These are phyloP conservation scores for Phyllostomus hastatus DNA, from an alignment of 2,113 vertebrate species.

Conservation along the genomic window DNA sequence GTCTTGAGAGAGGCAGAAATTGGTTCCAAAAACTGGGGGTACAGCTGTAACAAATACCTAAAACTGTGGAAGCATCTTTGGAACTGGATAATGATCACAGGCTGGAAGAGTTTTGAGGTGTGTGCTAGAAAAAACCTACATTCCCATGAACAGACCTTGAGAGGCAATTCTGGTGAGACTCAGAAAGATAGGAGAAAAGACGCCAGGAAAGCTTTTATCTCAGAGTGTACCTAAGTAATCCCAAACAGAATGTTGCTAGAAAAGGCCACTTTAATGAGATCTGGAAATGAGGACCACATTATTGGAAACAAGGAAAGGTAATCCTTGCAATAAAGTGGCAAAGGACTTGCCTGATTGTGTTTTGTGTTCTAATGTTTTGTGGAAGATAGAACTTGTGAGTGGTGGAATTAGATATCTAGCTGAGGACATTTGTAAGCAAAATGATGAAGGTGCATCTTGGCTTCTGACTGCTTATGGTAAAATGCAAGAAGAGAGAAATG, in stretches of 20 bases:
- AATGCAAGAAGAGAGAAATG: background rate
- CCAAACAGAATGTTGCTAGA: background rate
- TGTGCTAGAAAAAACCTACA: background rate
- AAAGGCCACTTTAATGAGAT: background rate
- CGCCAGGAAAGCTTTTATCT: background rate
- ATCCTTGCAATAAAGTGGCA: background rate
- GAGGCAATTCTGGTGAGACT: background rate
- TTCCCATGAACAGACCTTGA: background rate
- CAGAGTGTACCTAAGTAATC: background rate
- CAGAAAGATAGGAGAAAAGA: background rate
- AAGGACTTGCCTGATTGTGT: background rate
- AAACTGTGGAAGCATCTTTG: background rate
- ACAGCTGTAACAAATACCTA: background rate
- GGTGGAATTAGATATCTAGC: background rate
- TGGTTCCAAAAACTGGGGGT: background rate
- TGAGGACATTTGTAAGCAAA: background rate
- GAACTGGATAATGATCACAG: background rate
- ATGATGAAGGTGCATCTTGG: background rate
- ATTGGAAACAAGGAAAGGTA: background rate
- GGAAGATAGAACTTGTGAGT: background rate
- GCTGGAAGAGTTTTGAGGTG: background rate
- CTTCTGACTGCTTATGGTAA: background rate
- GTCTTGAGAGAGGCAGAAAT: background rate
- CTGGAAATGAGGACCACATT: background rate
- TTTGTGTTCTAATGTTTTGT: background rate